Evolutionary conservation across 2,888 invertebrate genomes (phyloP).

Genomic region (Hypolimnas misippus): DNA sequence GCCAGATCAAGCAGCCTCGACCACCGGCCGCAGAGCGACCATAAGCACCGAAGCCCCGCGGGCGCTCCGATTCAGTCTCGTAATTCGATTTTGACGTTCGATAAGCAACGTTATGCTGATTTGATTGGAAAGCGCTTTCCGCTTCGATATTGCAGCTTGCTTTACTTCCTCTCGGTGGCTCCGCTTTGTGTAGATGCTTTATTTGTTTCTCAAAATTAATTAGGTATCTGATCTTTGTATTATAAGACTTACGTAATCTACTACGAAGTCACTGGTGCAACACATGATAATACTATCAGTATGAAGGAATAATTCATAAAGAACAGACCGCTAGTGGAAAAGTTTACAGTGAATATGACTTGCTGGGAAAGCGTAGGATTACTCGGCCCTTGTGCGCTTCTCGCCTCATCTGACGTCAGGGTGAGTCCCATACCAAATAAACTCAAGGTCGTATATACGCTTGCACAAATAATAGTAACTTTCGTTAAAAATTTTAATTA

Average conservation of each 20-base stretch:
- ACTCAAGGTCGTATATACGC: slow-evolving; percentile 44
- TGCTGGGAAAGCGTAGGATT: slow-evolving; percentile 83
- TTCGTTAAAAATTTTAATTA: slow-evolving; percentile 15
- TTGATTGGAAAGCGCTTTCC: slow-evolving; percentile 79
- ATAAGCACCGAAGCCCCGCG: slow-evolving; percentile 76
- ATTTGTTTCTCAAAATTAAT: slow-evolving; percentile 59
- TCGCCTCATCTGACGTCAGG: slow-evolving; percentile 77
- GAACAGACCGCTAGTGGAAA: slow-evolving; percentile 55
- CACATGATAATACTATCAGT: slow-evolving; percentile 61
- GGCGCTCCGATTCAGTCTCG: slow-evolving; percentile 80
- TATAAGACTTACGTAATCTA: slow-evolving; percentile 71
- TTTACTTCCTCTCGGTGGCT: slow-evolving; percentile 64
- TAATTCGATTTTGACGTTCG: slow-evolving; percentile 82
- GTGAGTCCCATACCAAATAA: slow-evolving; percentile 63
- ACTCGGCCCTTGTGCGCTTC: slow-evolving; percentile 80
- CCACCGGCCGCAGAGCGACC: slow-evolving; percentile 72
- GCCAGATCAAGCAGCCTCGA: slow-evolving; percentile 67
- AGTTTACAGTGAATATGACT: slow-evolving; percentile 70
- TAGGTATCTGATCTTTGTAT: slow-evolving; percentile 52
- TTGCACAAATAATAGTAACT: slow-evolving; percentile 23
- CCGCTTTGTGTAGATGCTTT: slow-evolving; percentile 75
- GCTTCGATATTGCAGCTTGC: slow-evolving; percentile 79
- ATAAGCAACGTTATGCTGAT: slow-evolving; percentile 76
- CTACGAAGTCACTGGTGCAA: slow-evolving; percentile 67
- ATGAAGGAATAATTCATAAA: slow-evolving; percentile 54